Evolutionary conservation across 2,888 invertebrate genomes (phyloP).

Genomic region (Rhopalosiphum nymphaeae): DNA sequence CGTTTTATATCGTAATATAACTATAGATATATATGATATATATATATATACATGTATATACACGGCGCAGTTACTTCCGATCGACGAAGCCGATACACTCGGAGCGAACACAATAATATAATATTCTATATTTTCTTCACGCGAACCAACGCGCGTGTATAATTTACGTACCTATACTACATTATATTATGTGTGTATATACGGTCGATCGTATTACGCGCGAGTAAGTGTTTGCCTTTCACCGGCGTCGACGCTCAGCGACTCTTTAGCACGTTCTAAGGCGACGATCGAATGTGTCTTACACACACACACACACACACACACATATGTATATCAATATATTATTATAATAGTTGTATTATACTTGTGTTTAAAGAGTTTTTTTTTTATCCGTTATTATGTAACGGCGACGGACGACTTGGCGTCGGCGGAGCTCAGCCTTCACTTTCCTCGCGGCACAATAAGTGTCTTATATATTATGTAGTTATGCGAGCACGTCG

Average conservation of each 20-base stretch:
- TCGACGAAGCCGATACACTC: neutral
- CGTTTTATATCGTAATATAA: neutral
- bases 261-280: constrained; percentile 13
- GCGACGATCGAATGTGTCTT: neutral
- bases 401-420: neutral
- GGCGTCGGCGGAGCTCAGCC: neutral
- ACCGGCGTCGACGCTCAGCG: neutral
- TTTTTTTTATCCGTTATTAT: neutral
- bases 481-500: neutral
- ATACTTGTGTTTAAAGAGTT: neutral
- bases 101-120: neutral
- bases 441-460: constrained; percentile 33
- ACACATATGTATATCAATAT: neutral
- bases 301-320: neutral
- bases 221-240: constrained; percentile 11
- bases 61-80: neutral
- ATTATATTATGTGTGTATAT: neutral
- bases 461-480: neutral
- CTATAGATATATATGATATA: too few species aligned
- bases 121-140: neutral
- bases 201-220: neutral
- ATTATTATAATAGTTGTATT: neutral
- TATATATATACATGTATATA: neutral
- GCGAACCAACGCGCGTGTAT: neutral
- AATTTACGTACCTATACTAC: neutral